Base-by-base conservation (phyloP, 2,888 invertebrate species). In the Hedya salicella region DNA sequence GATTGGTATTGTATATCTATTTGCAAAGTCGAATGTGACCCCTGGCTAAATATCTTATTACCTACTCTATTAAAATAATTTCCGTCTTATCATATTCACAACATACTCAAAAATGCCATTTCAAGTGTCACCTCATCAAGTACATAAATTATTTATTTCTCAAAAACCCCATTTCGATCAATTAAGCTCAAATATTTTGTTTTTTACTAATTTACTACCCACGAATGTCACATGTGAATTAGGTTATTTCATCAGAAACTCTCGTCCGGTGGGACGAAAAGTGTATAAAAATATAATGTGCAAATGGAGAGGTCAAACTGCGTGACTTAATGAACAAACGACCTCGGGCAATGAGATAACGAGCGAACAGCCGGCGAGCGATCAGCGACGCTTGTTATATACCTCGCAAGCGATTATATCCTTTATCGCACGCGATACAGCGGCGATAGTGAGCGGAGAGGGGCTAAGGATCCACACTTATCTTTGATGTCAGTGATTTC, bases 401-500 rank as follows among this genome's bases (percentile, higher is more conserved):
- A 17, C 17, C 9, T 9, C 8, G 9, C 46, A 14, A 30, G 25
- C 53, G 53, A 54, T 61, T 61, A 48, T 48, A 30, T 14, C 21
- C 61, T 40, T 42, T 61, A 40, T 30, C 5, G 6, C 53, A 1
- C 46, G 25, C 39, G 44, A 46, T 14, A 40, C 17, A 60, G 44
- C 14, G 39, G 39, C 48, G 36, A 65, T 39, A 53, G 19, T 48
- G n/a, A 25, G 16, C 25, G 4, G 16, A 53, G 19, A 17, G 11
- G 11, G 19, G 44, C 30, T 36, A 30, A 64, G 50, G 53, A 40
- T 30, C 46, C 65, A 36, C 49, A 66, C 48, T 66, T 66, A 61
- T 66, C 66, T 66, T 54, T 66, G 66, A 61, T 66, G 61, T 66
- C 61, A 54, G 66, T 61, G 46, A 66, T 66, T 64, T 60, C 65